Conservation (phyloP, 2,888 invertebrate species). For the Mylabris sibirica region DNA sequence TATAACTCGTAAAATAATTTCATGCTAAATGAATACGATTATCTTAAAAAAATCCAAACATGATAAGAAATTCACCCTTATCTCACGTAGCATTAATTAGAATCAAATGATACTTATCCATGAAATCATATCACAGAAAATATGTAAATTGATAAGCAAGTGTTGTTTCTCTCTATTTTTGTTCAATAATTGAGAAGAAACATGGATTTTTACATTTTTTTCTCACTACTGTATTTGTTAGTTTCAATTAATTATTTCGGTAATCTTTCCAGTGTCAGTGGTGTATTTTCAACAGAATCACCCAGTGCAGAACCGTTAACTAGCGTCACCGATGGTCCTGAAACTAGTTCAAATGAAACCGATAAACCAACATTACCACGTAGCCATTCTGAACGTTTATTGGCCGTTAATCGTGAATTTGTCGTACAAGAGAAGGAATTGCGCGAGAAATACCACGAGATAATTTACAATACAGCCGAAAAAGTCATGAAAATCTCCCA, state of each 20-base stretch:
- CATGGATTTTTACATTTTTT: too few species aligned
- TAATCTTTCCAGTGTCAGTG: conserved; percentile 52
- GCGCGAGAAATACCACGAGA: conserved; percentile 84
- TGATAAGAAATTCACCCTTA: too few species aligned
- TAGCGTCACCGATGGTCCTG: conserved; percentile 58
- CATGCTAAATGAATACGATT: too few species aligned
- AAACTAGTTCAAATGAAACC: conserved; percentile 58
- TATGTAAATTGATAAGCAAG: too few species aligned
- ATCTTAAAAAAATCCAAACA: too few species aligned
- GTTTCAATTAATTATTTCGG: background rate
- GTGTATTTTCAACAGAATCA: conserved; percentile 60
- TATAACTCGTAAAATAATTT: too few species aligned
- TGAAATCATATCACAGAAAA: too few species aligned
- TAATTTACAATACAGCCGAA: conserved; percentile 77
- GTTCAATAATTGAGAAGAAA: too few species aligned
- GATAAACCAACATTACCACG: conserved; percentile 66
- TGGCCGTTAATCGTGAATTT: conserved; percentile 72
- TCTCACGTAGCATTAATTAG: too few species aligned
- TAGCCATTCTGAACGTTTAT: conserved; percentile 71
- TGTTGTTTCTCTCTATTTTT: too few species aligned
- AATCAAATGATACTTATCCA: too few species aligned
- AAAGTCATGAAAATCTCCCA: conserved; percentile 83
- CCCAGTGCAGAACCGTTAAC: conserved; percentile 59
- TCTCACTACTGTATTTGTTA: background rate
- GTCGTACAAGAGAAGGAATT: conserved; percentile 77